phyloP scores from a whole-genome alignment of 2,888 invertebrate species.

The Exocentrus adspersus region DNA sequence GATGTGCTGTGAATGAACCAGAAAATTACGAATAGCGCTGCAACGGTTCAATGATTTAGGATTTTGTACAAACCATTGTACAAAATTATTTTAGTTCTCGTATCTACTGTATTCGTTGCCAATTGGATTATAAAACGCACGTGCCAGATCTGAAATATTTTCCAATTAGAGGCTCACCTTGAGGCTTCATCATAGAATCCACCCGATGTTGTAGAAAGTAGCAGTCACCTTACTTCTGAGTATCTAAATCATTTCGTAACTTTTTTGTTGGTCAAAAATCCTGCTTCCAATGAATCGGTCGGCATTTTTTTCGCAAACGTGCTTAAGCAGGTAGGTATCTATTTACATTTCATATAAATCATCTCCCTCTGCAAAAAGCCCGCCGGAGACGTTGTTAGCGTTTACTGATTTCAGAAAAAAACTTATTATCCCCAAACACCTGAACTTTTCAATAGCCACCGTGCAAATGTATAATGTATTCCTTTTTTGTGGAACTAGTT shows the following conservation, averaged over 20 bases:
- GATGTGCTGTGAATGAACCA: conserved; percentile 10
- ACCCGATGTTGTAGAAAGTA: too few species aligned
- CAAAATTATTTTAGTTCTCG: too few species aligned
- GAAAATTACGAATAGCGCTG: neutral
- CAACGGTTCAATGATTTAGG: neutral
- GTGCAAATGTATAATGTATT: conserved; percentile 3
- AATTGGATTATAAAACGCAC: too few species aligned
- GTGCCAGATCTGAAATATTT: neutral
- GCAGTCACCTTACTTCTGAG: too few species aligned
- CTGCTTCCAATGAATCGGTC: neutral
- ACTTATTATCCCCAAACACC: neutral
- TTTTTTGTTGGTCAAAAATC: too few species aligned
- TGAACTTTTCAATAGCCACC: conserved; percentile 3
- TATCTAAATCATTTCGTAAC: too few species aligned
- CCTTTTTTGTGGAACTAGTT: conserved; percentile 1
- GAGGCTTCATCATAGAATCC: neutral
- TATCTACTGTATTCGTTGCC: too few species aligned
- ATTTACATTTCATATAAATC: neutral
- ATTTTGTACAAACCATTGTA: too few species aligned
- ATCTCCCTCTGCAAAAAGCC: neutral
- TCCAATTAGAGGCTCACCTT: conserved; percentile 7
- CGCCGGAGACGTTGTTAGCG: neutral
- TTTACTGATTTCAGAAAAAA: neutral
- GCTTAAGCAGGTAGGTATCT: neutral
- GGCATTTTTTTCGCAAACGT: neutral